Percentiles rank a stretch among this genome's conserved stretches.
Evolutionary conservation across 2,888 invertebrate genomes (phyloP).

Genomic region (Biston stratarius): DNA sequence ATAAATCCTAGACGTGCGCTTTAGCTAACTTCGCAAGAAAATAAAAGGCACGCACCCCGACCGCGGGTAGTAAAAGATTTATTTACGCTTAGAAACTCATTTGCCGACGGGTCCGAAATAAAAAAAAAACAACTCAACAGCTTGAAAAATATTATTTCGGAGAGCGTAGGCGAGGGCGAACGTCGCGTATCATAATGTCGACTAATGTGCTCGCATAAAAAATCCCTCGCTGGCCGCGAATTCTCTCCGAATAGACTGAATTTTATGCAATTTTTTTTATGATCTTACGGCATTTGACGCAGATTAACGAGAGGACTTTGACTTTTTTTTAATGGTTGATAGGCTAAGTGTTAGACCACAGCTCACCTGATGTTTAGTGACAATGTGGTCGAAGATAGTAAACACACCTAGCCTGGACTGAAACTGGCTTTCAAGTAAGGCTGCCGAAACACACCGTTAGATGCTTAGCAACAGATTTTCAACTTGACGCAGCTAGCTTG

Average conservation of each 20-base stretch:
- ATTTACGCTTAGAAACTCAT: constrained; percentile 81
- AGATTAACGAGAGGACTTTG: constrained; percentile 59
- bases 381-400: no score
- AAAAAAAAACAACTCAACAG: constrained; percentile 79
- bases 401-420: no score
- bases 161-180: constrained; percentile 55
- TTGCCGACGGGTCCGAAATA: constrained; percentile 72
- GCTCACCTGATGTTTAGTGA: no score
- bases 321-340: constrained; percentile 51
- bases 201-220: constrained; percentile 74
- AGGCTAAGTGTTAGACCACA: no score
- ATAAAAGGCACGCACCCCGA: constrained; percentile 60
- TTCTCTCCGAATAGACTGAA: constrained; percentile 69
- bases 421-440: no score
- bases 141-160: constrained; percentile 79
- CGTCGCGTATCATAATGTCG: constrained; percentile 61
- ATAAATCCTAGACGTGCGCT: constrained; percentile 14
- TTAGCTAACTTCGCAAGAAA: constrained; percentile 28
- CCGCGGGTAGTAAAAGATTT: constrained; percentile 67
- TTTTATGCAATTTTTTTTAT: constrained; percentile 75
- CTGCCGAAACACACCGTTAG: no score
- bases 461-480: no score
- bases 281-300: constrained; percentile 69
- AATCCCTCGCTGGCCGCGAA: constrained; percentile 63
- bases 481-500: no score